phyloP scores from a whole-genome alignment of 2,113 vertebrate species.

The Hymenochirus boettgeri region DNA sequence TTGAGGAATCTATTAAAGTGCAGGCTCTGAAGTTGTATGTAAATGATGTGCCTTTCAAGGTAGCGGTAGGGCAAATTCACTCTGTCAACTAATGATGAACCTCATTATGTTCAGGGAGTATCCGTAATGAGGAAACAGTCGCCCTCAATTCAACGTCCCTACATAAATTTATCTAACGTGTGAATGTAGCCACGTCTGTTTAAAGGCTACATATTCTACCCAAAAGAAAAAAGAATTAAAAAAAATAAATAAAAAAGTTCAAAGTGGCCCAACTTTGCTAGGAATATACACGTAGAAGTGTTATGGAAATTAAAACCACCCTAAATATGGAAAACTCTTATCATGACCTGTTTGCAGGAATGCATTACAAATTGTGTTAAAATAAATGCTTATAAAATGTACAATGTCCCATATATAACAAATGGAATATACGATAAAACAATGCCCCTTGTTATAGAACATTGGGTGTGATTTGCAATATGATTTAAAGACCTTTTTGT shows the following conservation, averaged over 20 bases:
- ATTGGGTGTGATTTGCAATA: no score
- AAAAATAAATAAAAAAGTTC: conserved; percentile 12
- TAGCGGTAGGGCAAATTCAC: conserved; percentile 92
- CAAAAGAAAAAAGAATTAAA: conserved; percentile 26
- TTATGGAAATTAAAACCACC: no score
- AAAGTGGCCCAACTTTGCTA: not conserved
- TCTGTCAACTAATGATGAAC: conserved; percentile 99
- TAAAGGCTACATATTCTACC: conserved; percentile 93
- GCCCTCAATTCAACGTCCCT: conserved; percentile 85
- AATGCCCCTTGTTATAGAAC: no score
- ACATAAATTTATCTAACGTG: conserved; percentile 96
- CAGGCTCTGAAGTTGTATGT: conserved; percentile 91
- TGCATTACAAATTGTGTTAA: no score
- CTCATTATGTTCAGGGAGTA: conserved; percentile 97
- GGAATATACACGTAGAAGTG: no score
- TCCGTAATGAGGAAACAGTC: conserved; percentile 93
- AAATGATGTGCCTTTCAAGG: conserved; percentile 97
- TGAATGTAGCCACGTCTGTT: conserved; percentile 98
- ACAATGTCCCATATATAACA: no score
- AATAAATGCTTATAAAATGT: no score
- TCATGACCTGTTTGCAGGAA: no score
- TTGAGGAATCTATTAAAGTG: conserved; percentile 94
- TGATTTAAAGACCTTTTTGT: no score
- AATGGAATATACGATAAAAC: no score
- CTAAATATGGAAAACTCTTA: no score